Evolutionary conservation across 2,797 vertebrate genomes (phyloP).

Genomic region (Manis pentadactyla): DNA sequence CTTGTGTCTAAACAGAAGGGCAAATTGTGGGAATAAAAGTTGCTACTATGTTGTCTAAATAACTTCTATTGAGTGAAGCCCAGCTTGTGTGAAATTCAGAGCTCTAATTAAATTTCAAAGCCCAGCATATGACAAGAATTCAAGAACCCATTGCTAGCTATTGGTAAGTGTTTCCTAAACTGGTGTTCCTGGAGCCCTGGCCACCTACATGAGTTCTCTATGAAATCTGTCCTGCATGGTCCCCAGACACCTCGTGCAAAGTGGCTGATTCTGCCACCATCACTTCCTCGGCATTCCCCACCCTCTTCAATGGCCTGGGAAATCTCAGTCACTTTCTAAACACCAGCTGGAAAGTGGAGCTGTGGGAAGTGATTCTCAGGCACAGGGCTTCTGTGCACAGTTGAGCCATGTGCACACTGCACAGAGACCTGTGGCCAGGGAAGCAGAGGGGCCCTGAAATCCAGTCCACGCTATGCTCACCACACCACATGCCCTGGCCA

Average conservation of each 20-base stretch:
- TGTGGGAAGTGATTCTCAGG: background rate
- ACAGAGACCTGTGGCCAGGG: background rate
- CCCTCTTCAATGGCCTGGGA: background rate
- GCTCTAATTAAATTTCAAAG: background rate
- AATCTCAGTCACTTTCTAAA: background rate
- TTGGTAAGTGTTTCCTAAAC: background rate
- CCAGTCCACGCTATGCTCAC: background rate
- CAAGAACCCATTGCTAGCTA: background rate
- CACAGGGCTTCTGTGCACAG: background rate
- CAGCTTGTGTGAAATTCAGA: background rate
- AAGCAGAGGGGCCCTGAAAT: background rate
- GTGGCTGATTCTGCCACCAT: background rate
- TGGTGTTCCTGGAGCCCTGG: background rate
- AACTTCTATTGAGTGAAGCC: background rate
- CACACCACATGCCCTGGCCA: background rate
- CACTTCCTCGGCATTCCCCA: too few species aligned
- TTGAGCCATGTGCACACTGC: background rate
- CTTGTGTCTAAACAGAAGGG: background rate
- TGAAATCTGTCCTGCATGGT: background rate
- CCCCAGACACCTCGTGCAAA: background rate
- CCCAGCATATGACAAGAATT: background rate
- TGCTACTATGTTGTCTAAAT: background rate
- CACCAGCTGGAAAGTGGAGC: background rate
- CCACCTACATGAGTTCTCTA: background rate
- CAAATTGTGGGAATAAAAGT: background rate